phyloP scores from a whole-genome alignment of 2,888 invertebrate genomes.

The Hypomecis atomaria region DNA sequence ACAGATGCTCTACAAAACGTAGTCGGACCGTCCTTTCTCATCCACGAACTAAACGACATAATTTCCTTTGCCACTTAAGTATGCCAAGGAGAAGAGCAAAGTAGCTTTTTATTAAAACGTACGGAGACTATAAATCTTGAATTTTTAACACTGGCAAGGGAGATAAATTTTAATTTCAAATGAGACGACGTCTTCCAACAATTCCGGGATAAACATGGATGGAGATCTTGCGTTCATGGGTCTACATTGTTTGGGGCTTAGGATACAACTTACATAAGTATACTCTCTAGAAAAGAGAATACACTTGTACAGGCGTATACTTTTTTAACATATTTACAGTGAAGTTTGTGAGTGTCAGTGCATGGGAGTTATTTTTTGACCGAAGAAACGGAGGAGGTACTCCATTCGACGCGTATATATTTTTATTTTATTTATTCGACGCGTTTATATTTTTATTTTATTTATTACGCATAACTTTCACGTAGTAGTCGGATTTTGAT shows the following conservation, averaged over 20 bases:
- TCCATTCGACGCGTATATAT: too few species aligned
- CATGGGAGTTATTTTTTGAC: too few species aligned
- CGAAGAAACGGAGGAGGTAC: too few species aligned
- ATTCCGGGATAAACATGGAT: conserved; percentile 12
- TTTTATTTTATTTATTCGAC: too few species aligned
- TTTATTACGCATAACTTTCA: too few species aligned
- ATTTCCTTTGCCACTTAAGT: conserved; percentile 52
- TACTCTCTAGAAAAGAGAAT: neutral
- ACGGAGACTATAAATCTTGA: conserved; percentile 30
- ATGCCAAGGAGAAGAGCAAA: conserved; percentile 44
- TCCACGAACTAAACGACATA: conserved; percentile 48
- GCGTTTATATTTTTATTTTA: too few species aligned
- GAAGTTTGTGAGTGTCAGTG: too few species aligned
- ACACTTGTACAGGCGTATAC: too few species aligned
- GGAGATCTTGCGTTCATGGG: neutral
- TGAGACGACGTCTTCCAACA: conserved; percentile 19
- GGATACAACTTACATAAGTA: neutral
- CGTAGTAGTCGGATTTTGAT: too few species aligned
- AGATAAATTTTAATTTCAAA: conserved; percentile 30
- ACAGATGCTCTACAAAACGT: conserved; percentile 30
- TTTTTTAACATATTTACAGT: too few species aligned
- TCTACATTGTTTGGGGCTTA: conserved; percentile 1
- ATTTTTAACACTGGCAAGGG: conserved; percentile 28
- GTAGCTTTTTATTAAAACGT: conserved; percentile 47
- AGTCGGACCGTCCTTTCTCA: conserved; percentile 24